Conservation (phyloP, 2,888 invertebrate species). For the Lasioglossum villosulum region DNA sequence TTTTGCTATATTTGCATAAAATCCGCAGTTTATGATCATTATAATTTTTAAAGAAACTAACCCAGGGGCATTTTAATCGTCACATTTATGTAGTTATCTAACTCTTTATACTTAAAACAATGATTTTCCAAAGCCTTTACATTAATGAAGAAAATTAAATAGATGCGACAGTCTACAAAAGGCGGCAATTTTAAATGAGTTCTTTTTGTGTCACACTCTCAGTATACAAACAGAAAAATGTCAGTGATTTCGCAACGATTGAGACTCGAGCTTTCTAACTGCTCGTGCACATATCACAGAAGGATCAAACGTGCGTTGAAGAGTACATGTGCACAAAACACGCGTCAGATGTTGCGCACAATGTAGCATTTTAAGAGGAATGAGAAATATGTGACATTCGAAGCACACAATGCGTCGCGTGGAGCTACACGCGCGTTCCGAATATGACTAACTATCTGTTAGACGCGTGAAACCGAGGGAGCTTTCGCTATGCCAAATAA, state of each 20-base stretch:
- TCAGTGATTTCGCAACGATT: neutral
- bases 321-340: neutral
- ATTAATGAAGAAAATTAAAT: neutral
- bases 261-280: conserved; percentile 20
- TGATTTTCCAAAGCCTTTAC: neutral
- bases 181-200: neutral
- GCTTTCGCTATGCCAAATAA: neutral
- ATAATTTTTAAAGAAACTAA: too few species aligned
- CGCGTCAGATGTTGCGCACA: conserved; percentile 21
- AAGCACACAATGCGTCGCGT: neutral
- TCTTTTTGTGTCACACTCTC: neutral
- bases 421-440: neutral
- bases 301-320: conserved; percentile 33
- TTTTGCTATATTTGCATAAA: too few species aligned
- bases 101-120: neutral
- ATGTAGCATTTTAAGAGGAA: conserved; percentile 50
- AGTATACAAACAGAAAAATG: neutral
- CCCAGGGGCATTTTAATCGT: too few species aligned
- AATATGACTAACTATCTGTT: neutral
- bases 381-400: conserved; percentile 51
- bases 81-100: neutral
- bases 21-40: too few species aligned
- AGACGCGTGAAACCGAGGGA: neutral
- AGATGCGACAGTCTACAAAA: neutral
- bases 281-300: conserved; percentile 24